Evolutionary conservation across 2,113 vertebrate genomes (phyloP).

Genomic region (Probosciger aterrimus): DNA sequence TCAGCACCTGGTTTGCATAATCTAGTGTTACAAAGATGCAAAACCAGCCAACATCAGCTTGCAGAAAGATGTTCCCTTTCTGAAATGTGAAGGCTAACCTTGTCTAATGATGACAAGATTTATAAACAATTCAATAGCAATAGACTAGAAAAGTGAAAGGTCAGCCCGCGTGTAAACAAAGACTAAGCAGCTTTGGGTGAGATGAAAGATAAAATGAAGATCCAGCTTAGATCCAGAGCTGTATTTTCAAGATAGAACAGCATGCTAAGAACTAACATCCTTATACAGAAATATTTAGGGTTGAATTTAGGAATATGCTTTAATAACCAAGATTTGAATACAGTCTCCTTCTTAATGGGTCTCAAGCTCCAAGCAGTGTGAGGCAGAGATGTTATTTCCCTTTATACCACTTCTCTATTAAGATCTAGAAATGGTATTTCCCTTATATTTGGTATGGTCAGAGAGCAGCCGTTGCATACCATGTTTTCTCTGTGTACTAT

Average conservation of each 20-base stretch:
- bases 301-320: neutral
- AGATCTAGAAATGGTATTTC: neutral
- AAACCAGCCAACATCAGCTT: neutral
- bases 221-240: neutral
- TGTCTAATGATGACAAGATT: slow-evolving; percentile 34
- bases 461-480: neutral
- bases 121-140: slow-evolving; percentile 36
- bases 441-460: neutral
- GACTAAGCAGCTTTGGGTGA: slow-evolving; percentile 14
- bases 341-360: neutral
- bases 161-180: neutral
- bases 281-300: neutral
- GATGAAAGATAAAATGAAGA: neutral
- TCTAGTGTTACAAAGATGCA: neutral
- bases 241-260: neutral
- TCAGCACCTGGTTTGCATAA: slow-evolving; percentile 57
- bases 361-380: neutral
- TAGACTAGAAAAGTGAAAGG: slow-evolving; percentile 29
- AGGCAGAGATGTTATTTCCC: neutral
- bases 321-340: neutral
- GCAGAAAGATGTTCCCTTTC: neutral
- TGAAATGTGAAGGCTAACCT: slow-evolving; percentile 3
- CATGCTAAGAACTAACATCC: neutral
- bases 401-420: neutral
- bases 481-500: neutral